phyloP scores from a whole-genome alignment of 2,797 vertebrate genomes.

The Oophaga sylvatica region DNA sequence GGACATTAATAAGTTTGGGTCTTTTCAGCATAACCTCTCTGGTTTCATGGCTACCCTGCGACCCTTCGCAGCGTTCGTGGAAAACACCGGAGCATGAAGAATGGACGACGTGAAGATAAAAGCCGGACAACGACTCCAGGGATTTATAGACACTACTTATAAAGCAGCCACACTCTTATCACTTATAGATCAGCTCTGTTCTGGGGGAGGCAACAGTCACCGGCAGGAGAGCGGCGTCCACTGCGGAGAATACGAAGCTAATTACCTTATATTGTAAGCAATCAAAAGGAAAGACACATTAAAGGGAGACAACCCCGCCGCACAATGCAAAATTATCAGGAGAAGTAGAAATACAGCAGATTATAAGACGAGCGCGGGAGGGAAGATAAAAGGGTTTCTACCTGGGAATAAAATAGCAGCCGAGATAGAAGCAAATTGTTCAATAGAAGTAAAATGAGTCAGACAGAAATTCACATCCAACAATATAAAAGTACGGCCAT shows the following conservation, averaged over 20 bases:
- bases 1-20: too few species aligned
- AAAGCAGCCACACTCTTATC: background rate
- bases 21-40: too few species aligned
- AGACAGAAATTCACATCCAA: slow-evolving; percentile 3
- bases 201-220: background rate
- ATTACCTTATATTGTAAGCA: slow-evolving; percentile 18
- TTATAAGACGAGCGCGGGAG: background rate
- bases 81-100: too few species aligned
- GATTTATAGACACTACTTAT: background rate
- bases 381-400: slow-evolving; percentile 17
- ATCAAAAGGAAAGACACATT: slow-evolving; percentile 22
- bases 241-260: background rate
- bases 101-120: too few species aligned
- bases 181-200: background rate
- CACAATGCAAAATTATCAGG: slow-evolving; percentile 3
- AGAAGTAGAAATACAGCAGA: slow-evolving; percentile 15
- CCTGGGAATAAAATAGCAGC: background rate
- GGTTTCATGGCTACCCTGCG: too few species aligned
- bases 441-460: slow-evolving; percentile 6
- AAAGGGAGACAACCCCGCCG: background rate
- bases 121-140: too few species aligned
- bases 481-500: background rate
- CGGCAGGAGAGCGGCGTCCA: background rate
- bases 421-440: slow-evolving; percentile 4
- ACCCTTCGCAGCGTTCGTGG: too few species aligned